Evolutionary conservation across 2,888 invertebrate species (phyloP).

Genomic region (Drosophila subquinaria): DNA sequence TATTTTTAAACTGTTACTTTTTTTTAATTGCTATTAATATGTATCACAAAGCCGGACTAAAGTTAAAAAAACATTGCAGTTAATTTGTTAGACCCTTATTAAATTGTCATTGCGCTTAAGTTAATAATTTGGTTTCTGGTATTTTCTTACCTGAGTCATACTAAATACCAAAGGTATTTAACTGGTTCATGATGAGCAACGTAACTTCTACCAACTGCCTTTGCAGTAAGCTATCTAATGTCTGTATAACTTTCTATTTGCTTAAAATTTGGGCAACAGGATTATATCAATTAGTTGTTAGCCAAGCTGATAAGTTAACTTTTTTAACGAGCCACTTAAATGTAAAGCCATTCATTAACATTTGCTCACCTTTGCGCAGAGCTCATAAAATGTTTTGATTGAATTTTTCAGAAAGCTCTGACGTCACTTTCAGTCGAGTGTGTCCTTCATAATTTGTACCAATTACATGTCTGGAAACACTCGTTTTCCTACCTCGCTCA

Average conservation of each 20-base stretch:
- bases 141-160: neutral
- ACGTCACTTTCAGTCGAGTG: conserved; percentile 25
- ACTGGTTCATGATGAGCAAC: neutral
- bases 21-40: no score
- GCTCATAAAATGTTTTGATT: conserved; percentile 45
- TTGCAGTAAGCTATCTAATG: neutral
- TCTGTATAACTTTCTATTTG: neutral
- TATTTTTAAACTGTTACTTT: no score
- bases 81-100: no score
- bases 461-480: conserved; percentile 55
- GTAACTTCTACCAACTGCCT: neutral
- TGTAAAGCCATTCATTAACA: conserved; percentile 7
- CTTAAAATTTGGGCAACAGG: conserved; percentile 14
- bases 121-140: neutral
- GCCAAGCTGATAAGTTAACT: conserved; percentile 30
- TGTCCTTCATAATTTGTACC: conserved; percentile 47
- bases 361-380: conserved; percentile 13
- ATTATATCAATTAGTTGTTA: conserved; percentile 26
- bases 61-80: no score
- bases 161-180: neutral
- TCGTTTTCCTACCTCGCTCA: conserved; percentile 3
- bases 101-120: neutral
- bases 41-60: no score
- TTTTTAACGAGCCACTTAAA: conserved; percentile 11
- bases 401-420: conserved; percentile 31